Percentiles rank a stretch among this genome's conserved stretches.
phyloP scores from a whole-genome alignment of 2,888 invertebrate species.

The Drosophila neutralis region DNA sequence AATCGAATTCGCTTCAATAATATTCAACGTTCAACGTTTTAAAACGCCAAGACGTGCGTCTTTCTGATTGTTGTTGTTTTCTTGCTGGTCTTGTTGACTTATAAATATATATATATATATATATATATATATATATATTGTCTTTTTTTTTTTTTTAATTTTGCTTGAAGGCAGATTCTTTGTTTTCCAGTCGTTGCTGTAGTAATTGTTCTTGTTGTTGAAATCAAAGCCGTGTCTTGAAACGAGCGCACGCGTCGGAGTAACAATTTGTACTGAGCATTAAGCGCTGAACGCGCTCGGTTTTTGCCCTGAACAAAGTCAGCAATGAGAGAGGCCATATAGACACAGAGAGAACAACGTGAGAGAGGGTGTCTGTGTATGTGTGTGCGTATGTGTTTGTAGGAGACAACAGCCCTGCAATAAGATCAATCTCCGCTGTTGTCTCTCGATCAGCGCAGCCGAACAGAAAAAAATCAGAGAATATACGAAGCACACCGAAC shows the following conservation, averaged over 20 bases:
- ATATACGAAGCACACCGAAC: constrained; percentile 10
- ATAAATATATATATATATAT: neutral
- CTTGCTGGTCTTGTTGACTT: constrained; percentile 35
- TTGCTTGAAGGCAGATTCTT: constrained; percentile 66
- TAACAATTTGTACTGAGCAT: constrained; percentile 66
- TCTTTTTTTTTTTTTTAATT: constrained; percentile 1
- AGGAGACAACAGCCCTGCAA: constrained; percentile 56
- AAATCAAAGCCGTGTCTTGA: constrained; percentile 54
- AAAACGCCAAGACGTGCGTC: constrained; percentile 64
- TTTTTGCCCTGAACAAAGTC: constrained; percentile 59
- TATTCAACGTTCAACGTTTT: constrained; percentile 59
- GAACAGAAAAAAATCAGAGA: constrained; percentile 15
- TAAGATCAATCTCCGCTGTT: constrained; percentile 57
- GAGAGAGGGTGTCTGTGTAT: neutral
- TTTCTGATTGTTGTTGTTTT: constrained; percentile 41
- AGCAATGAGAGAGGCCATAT: constrained; percentile 9
- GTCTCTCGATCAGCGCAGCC: constrained; percentile 46
- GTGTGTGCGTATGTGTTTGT: constrained; percentile 4
- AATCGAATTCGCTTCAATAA: constrained; percentile 38
- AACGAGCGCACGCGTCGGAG: constrained; percentile 61
- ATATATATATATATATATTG: neutral
- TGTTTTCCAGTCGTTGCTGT: constrained; percentile 56
- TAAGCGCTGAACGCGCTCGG: constrained; percentile 28
- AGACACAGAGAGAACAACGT: neutral
- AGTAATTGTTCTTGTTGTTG: constrained; percentile 27